These are phyloP conservation scores for Drosophila anomelani DNA, from an alignment of 2,888 invertebrate species.

Conservation along the genomic window DNA sequence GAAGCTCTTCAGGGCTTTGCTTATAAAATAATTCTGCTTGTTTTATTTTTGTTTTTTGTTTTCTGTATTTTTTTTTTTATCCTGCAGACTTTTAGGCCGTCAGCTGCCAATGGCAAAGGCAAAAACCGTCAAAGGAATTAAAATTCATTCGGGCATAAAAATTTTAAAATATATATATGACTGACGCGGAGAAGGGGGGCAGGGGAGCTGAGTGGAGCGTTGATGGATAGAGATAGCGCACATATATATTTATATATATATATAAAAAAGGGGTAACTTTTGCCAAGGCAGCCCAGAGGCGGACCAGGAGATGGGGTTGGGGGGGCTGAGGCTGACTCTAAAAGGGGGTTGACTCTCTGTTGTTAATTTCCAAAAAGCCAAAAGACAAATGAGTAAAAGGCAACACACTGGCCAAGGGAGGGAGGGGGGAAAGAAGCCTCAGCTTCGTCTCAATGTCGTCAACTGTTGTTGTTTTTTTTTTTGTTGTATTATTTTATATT, in stretches of 20 bases:
- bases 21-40: slow-evolving; percentile 33
- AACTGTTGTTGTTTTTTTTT: slow-evolving; percentile 33
- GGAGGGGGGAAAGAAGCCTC: slow-evolving; percentile 13
- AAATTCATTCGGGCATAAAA: slow-evolving; percentile 84
- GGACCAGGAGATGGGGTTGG: not conserved
- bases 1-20: slow-evolving; percentile 33
- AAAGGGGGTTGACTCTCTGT: slow-evolving; percentile 56
- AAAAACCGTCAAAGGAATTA: slow-evolving; percentile 84
- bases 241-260: not conserved
- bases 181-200: slow-evolving; percentile 1
- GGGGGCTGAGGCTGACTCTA: not conserved
- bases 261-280: slow-evolving; percentile 76
- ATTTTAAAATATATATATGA: slow-evolving; percentile 82
- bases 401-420: slow-evolving; percentile 42
- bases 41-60: slow-evolving; percentile 12
- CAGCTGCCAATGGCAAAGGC: slow-evolving; percentile 75
- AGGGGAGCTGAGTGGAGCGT: slow-evolving; percentile 28
- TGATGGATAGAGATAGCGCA: slow-evolving; percentile 42
- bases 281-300: slow-evolving; percentile 17
- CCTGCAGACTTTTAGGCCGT: slow-evolving; percentile 73
- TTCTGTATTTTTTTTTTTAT: slow-evolving; percentile 19
- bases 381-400: slow-evolving; percentile 78
- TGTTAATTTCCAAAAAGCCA: slow-evolving; percentile 77
- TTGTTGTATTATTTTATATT: slow-evolving; percentile 7
- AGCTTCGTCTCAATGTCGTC: slow-evolving; percentile 65